A percentile compares a stretch with the other conserved stretches of the same genome.
Evolutionary conservation across 2,797 vertebrate genomes (phyloP).

Genomic region (Malurus splendens): DNA sequence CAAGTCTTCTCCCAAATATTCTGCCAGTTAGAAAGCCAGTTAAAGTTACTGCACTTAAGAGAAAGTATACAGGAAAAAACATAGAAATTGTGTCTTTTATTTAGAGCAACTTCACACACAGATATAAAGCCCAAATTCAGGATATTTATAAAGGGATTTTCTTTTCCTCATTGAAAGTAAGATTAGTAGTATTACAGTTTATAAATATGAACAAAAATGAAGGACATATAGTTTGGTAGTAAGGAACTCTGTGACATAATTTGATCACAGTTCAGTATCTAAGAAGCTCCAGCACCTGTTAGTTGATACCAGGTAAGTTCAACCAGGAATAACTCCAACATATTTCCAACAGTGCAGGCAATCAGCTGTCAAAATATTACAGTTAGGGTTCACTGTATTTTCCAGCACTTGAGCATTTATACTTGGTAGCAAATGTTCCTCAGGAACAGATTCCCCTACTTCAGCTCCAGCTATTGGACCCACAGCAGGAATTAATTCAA

Average conservation of each 20-base stretch:
- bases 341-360: slow-evolving; percentile 30
- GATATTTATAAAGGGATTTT: neutral
- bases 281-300: neutral
- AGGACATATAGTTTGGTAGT: neutral
- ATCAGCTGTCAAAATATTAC: slow-evolving; percentile 33
- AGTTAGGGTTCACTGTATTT: neutral
- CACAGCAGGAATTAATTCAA: slow-evolving; percentile 9
- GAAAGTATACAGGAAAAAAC: neutral
- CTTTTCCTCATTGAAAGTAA: neutral
- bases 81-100: neutral
- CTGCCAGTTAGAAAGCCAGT: neutral
- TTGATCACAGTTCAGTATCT: neutral
- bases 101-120: neutral
- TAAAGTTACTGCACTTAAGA: neutral
- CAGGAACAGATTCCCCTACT: neutral
- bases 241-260: neutral
- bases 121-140: neutral
- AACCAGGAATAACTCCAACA: neutral
- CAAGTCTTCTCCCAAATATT: neutral
- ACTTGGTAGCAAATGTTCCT: neutral
- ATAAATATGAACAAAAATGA: neutral
- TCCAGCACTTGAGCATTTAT: neutral
- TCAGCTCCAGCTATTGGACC: neutral
- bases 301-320: slow-evolving; percentile 1
- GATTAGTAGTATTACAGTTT: neutral